Conservation (phyloP, 2,888 invertebrate genomes). For the Ectemnius continuus region DNA sequence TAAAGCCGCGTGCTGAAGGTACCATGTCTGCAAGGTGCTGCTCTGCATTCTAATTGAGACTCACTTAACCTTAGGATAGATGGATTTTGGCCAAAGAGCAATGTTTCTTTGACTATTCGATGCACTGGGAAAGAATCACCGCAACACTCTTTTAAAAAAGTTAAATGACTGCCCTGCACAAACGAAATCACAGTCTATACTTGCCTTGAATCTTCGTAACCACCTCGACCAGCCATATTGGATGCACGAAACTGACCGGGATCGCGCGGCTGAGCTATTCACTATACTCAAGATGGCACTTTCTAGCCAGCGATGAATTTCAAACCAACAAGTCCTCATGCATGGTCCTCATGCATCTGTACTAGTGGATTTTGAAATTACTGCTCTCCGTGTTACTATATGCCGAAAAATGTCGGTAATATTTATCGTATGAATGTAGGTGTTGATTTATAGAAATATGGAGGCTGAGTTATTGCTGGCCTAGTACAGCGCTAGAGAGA, state of each 20-base stretch:
- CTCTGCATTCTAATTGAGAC: constrained; percentile 58
- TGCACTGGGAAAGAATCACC: constrained; percentile 17
- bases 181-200: constrained; percentile 66
- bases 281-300: constrained; percentile 65
- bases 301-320: constrained; percentile 41
- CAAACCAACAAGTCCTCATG: constrained; percentile 21
- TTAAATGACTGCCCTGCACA: constrained; percentile 22
- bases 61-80: constrained; percentile 66
- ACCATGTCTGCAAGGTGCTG: constrained; percentile 67
- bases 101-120: background rate
- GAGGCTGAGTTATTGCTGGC: too few species aligned
- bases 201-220: constrained; percentile 92
- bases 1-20: constrained; percentile 68
- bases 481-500: too few species aligned
- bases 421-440: too few species aligned
- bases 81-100: constrained; percentile 30
- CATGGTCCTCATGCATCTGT: too few species aligned
- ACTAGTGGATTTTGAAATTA: background rate
- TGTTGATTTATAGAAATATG: too few species aligned
- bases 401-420: too few species aligned
- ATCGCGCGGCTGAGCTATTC: constrained; percentile 69
- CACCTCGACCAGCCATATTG: constrained; percentile 94
- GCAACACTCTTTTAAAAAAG: constrained; percentile 20
- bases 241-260: constrained; percentile 78
- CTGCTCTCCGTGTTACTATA: background rate